A percentile compares a stretch with the other conserved stretches of the same genome.
Evolutionary conservation across 2,888 invertebrate species (phyloP).

Genomic region (Agriopis leucophaearia): DNA sequence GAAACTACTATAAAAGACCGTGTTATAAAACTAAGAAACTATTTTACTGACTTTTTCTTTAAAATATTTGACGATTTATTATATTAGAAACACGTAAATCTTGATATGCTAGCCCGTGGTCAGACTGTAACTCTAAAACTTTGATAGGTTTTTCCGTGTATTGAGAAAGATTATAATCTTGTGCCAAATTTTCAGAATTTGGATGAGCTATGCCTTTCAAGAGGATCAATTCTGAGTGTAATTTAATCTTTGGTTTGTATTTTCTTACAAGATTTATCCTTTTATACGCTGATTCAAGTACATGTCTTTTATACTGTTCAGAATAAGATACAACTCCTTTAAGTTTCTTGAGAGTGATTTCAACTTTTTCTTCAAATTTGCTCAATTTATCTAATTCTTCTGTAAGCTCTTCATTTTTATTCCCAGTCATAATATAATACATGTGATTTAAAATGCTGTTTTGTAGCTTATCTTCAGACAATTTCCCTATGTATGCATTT

Average conservation of each 20-base stretch:
- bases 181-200: slow-evolving; percentile 40
- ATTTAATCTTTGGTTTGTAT: slow-evolving; percentile 56
- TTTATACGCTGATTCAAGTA: too few relatives aligned
- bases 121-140: slow-evolving; percentile 54
- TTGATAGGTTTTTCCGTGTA: slow-evolving; percentile 58
- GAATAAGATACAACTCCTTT: slow-evolving; percentile 50
- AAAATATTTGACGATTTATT: too few relatives aligned
- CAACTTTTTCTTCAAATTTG: slow-evolving; percentile 54
- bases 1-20: too few relatives aligned
- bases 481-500: slow-evolving; percentile 53
- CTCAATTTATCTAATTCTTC: slow-evolving; percentile 44
- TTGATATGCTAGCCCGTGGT: slow-evolving; percentile 54
- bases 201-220: slow-evolving; percentile 57
- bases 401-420: slow-evolving; percentile 38
- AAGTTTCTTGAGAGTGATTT: slow-evolving; percentile 48
- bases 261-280: slow-evolving; percentile 54
- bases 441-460: slow-evolving; percentile 54
- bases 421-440: slow-evolving; percentile 51
- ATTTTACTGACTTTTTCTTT: too few relatives aligned
- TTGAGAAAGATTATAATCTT: slow-evolving; percentile 63
- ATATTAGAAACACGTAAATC: slow-evolving; percentile 62
- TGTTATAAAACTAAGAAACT: too few relatives aligned
- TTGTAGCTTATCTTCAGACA: slow-evolving; percentile 52
- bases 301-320: slow-evolving; percentile 57
- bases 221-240: slow-evolving; percentile 62